phyloP scores from a whole-genome alignment of 2,797 vertebrate species.

The Kryptopterus vitreolus region DNA sequence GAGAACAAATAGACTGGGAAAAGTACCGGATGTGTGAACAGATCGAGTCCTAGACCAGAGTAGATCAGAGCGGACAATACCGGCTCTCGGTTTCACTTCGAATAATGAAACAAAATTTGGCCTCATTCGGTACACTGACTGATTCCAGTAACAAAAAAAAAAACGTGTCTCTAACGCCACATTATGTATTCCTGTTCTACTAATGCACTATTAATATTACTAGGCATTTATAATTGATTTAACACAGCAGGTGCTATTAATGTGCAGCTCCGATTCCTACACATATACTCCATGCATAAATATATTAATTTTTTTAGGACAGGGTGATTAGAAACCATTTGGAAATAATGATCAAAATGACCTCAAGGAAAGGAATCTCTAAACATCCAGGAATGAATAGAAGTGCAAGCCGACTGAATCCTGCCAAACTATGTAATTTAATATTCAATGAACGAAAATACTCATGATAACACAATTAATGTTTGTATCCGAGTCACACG shows the following conservation, averaged over 20 bases:
- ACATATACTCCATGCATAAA: background rate
- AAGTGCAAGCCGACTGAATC: background rate
- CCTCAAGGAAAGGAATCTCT: background rate
- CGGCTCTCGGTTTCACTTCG: background rate
- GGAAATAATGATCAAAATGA: background rate
- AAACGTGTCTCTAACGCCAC: background rate
- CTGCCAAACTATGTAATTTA: background rate
- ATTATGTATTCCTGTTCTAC: background rate
- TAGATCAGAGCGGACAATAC: constrained; percentile 3
- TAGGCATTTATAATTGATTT: background rate
- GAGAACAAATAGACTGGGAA: background rate
- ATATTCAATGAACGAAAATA: background rate
- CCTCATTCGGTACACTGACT: background rate
- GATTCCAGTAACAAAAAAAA: background rate
- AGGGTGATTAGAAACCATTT: background rate
- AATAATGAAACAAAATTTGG: background rate
- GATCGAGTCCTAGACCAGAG: background rate
- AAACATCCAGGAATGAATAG: background rate
- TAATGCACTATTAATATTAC: constrained; percentile 12
- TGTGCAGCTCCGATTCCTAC: background rate
- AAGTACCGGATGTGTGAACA: background rate
- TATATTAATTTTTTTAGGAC: background rate
- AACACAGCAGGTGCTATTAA: background rate
- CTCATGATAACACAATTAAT: background rate
- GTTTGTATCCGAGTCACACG: background rate